Evolutionary conservation across 2,113 vertebrate genomes (phyloP), one percentile per base, ranked within the genome.

Genomic region (Microcebus murinus): DNA sequence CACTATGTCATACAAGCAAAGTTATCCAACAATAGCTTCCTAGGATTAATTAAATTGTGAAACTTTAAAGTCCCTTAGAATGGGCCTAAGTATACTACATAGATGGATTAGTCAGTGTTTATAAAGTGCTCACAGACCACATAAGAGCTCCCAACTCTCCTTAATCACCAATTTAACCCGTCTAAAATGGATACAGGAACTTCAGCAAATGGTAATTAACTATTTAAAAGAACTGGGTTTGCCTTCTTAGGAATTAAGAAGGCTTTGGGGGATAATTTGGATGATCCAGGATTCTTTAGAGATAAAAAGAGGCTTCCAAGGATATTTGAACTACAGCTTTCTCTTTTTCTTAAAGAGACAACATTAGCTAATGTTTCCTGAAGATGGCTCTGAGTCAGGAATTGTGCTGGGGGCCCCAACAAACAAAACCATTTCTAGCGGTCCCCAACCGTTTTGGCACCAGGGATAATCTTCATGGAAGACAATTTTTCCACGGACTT

Each of bases 191-290:
- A 89, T 61, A 65, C 11, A 23, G n/a, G 25, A 48, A 55, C 61
- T 50, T 94, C 18, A 76, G 73, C 57, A 92, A 71, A 95, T 8
- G 61, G 36, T 84, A 59, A 83, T 97, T 88, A 96, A 91, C 80
- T 94, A 81, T 82, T 71, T 52, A 76, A 90, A 89, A 90, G 71
- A 94, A 88, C 12, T 92, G 67, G 27, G 6, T 52, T 92, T 85
- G 59, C 52, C 84, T 82, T 85, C 82, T 94, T 93, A 63, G 34
- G 79, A 87, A 95, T 95, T 68, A 91, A 39, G 52, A 74, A 90
- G 61, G 36, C 13, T 83, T 87, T 55, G 34, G 80, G 31, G 71
- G 34, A 31, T 90, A 65, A 45, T 81, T 77, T 27, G 39, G 70
- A 82, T 92, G 42, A 71, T 77, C 23, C 23, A 59, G 55, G 84